Evolutionary conservation across 2,888 invertebrate species (phyloP), one percentile per base, ranked within the genome.

Genomic region (Melanotus villosus): DNA sequence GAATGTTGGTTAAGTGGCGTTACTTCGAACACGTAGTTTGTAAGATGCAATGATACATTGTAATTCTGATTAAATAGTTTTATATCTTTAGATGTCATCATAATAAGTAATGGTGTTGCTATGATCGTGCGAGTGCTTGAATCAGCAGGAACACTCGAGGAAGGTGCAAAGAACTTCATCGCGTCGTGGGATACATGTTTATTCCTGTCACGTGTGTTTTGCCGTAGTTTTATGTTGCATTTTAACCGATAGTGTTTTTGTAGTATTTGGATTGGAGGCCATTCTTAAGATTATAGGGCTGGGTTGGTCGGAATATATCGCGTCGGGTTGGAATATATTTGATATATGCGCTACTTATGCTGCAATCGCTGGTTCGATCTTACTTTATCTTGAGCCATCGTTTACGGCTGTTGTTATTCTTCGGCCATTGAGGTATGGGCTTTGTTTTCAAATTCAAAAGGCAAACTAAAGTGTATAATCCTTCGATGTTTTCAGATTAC

Each of bases 321-420:
- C 90, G 71, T 93, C 93, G 41, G 94, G 94, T 0, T 96, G 96
- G 96, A 95, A 96, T 83, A 88, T 93, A 76, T 95, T 92, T 82
- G 95, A 94, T 82, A 83, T 93, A 52, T 86, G 89, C 60, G 91
- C 92, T 2, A 92, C 93, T 0, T 78, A 93, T 72, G 86, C 90
- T 73, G 90, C 91, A 0, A 80, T 92, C 4, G 83, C 90, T 69
- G 93, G 93, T 0, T 89, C 92, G 0, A 87, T 91, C 62, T 84
- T 90, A 50, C 88, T 94, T 32, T 86, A 88, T 9, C 84, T 92
- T n/a, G 89, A 89, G 70, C 91, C 92, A 0, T 88, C 87, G 18
- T 89, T 92, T 56, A 91, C 90, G 71, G 91, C 90, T 52, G 89
- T 94, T 0, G 93, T 94, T 36, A 88, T 93, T 71, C 88, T 93